A percentile compares a stretch with the other conserved stretches of the same genome.
Evolutionary conservation across 2,113 vertebrate species (phyloP).

Genomic region (Poeciliopsis prolifica): DNA sequence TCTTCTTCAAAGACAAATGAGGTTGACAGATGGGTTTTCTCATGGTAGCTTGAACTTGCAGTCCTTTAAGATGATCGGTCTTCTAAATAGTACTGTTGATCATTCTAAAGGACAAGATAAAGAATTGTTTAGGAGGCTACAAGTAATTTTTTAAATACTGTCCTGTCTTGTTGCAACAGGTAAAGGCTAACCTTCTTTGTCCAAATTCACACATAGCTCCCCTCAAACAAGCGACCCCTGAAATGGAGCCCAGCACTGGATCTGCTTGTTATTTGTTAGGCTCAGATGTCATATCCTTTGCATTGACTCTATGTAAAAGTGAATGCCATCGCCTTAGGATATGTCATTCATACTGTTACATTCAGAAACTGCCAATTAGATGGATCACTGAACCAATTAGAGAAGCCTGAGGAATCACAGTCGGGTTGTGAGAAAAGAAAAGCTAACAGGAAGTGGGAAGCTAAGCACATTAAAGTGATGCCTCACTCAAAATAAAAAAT

Average conservation of each 20-base stretch:
- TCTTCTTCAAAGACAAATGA: constrained; percentile 1
- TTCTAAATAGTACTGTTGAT: background rate
- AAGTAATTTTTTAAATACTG: background rate
- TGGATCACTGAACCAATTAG: constrained; percentile 28
- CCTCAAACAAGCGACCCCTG: constrained; percentile 37
- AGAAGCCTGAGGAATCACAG: constrained; percentile 28
- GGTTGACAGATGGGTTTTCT: background rate
- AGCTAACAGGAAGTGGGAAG: constrained; percentile 42
- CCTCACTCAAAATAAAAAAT: constrained; percentile 36
- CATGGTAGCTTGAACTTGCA: background rate
- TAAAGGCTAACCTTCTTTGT: background rate
- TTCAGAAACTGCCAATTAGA: constrained; percentile 24
- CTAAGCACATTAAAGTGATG: constrained; percentile 50
- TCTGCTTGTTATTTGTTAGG: constrained; percentile 29
- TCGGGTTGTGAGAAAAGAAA: constrained; percentile 37
- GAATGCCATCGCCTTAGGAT: constrained; percentile 66
- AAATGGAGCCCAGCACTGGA: constrained; percentile 32
- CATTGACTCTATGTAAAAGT: constrained; percentile 67
- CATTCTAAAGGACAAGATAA: background rate
- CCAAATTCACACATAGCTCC: background rate
- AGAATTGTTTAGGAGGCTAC: background rate
- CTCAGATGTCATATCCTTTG: constrained; percentile 71
- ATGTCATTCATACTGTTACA: constrained; percentile 56
- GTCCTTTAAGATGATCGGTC: background rate
- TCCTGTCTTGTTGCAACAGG: background rate